Evolutionary conservation across 2,113 vertebrate species (phyloP).

Genomic region (Ictalurus furcatus): DNA sequence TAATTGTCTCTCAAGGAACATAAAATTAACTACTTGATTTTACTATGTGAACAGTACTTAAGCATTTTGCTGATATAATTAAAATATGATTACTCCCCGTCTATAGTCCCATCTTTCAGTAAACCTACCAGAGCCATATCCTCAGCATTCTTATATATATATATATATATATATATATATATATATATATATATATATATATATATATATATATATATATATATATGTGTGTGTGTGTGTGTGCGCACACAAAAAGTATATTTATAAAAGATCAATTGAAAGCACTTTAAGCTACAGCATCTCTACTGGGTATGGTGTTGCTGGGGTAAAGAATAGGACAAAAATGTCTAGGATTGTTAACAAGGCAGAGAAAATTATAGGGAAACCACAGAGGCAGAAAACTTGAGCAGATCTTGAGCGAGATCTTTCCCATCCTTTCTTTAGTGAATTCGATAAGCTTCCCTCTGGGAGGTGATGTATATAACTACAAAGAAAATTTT

Average conservation of each 20-base stretch:
- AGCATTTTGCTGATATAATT: not conserved
- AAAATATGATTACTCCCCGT: not conserved
- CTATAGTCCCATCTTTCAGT: not conserved
- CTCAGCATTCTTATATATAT: not conserved
- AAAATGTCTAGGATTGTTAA: not conserved
- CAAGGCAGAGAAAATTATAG: not conserved
- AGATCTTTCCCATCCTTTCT: not conserved
- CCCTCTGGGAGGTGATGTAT: not conserved
- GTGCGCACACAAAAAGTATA: too few species aligned
- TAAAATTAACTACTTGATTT: not conserved
- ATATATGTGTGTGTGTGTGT: too few species aligned
- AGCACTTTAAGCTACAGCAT: not conserved
- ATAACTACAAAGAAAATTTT: not conserved
- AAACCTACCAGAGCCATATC: not conserved
- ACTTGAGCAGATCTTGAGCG: not conserved
- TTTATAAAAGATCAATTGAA: not conserved
- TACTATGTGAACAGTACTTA: not conserved
- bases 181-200: too few species aligned
- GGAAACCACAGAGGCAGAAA: not conserved
- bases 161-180: too few species aligned
- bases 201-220: too few species aligned
- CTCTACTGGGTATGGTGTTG: not conserved
- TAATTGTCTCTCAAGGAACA: too few species aligned
- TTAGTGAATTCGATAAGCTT: not conserved
- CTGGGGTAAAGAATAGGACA: not conserved